Percentiles rank a stretch among this genome's conserved stretches.
Evolutionary conservation across 2,113 vertebrate genomes (phyloP).

Genomic region (Caranx ignobilis): DNA sequence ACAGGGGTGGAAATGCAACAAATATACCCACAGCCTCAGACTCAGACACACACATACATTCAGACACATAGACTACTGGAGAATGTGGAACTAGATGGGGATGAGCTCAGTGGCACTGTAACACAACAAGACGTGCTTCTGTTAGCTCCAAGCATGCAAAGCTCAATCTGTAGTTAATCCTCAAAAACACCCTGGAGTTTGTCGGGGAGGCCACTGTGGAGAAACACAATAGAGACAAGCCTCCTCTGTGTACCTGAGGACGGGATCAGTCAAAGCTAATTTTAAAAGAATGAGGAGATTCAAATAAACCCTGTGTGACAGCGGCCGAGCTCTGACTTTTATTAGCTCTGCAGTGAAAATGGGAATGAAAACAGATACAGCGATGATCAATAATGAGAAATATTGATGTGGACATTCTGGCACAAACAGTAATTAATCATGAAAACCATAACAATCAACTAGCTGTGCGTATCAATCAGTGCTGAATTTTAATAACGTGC

Average conservation of each 20-base stretch:
- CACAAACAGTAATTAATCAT: slow-evolving; percentile 14
- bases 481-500: slow-evolving; percentile 11
- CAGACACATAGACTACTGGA: slow-evolving; percentile 24
- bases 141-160: slow-evolving; percentile 41
- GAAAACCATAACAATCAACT: slow-evolving; percentile 10
- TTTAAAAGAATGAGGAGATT: slow-evolving; percentile 31
- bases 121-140: slow-evolving; percentile 19
- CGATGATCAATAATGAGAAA: slow-evolving; percentile 10
- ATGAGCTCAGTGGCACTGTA: slow-evolving; percentile 1
- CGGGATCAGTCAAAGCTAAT: slow-evolving; percentile 20
- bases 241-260: slow-evolving; percentile 21
- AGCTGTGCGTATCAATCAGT: slow-evolving; percentile 22
- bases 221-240: slow-evolving; percentile 28
- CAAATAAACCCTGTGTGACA: neutral
- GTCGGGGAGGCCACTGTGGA: slow-evolving; percentile 12
- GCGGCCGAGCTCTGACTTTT: neutral
- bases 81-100: slow-evolving; percentile 6
- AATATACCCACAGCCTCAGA: slow-evolving; percentile 41
- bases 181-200: slow-evolving; percentile 45
- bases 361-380: neutral
- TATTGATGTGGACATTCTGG: slow-evolving; percentile 15
- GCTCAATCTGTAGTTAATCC: slow-evolving; percentile 49
- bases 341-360: neutral
- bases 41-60: slow-evolving; percentile 34
- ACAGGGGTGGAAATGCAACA: slow-evolving; percentile 66